A percentile compares a stretch with the other conserved stretches of the same genome.
Conservation (phyloP, 2,797 vertebrate species). For the Muscicapa comitata region DNA sequence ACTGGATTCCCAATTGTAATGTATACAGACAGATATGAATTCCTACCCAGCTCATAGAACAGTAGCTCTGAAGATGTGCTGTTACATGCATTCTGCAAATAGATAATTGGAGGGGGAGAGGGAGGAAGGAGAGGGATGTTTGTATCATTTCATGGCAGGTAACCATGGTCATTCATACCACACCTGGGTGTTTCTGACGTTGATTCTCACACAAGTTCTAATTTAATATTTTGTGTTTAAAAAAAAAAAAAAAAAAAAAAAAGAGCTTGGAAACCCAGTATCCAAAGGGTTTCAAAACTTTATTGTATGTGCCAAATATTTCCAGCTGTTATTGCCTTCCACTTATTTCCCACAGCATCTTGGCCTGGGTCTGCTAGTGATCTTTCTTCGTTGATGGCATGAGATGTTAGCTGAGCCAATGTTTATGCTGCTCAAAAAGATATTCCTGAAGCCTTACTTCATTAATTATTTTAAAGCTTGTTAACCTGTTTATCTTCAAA, state of each 20-base stretch:
- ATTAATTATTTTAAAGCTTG: constrained; percentile 57
- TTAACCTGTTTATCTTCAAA: constrained; percentile 66
- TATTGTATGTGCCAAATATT: constrained; percentile 65
- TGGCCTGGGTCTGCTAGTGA: constrained; percentile 55
- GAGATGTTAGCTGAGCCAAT: constrained; percentile 63
- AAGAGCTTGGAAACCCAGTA: constrained; percentile 1
- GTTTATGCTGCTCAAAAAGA: constrained; percentile 58
- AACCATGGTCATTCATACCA: background rate
- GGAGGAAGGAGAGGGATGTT: background rate
- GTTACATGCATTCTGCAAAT: background rate
- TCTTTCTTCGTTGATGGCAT: constrained; percentile 48
- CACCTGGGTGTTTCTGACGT: background rate
- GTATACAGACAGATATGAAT: background rate
- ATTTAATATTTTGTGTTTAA: background rate
- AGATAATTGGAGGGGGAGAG: background rate
- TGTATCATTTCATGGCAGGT: background rate
- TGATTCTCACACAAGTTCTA: constrained; percentile 3
- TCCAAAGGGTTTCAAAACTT: constrained; percentile 55
- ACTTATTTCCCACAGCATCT: constrained; percentile 71
- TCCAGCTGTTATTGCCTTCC: constrained; percentile 67
- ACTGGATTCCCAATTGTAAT: background rate
- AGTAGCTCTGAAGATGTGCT: background rate
- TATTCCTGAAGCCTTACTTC: constrained; percentile 55
- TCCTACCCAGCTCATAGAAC: background rate
- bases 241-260: background rate